phyloP scores from a whole-genome alignment of 2,888 invertebrate genomes.

The Venustoraphidia nigricollis region DNA sequence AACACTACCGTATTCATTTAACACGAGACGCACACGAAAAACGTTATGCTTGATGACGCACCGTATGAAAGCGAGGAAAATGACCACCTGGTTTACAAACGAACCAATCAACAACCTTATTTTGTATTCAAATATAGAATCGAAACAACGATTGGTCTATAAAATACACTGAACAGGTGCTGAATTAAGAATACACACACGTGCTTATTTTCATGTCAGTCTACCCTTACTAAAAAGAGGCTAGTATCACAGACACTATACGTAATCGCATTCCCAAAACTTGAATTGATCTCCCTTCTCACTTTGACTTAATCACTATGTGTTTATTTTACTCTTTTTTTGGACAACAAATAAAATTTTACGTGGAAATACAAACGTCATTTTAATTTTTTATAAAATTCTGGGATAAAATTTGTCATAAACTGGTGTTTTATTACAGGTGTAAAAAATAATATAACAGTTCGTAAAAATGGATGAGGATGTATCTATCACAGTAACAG shows the following conservation, averaged over 20 bases:
- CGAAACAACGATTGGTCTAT: neutral
- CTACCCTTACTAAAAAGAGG: too few species aligned
- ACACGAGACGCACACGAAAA: neutral
- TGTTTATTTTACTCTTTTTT: too few species aligned
- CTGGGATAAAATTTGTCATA: neutral
- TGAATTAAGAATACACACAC: too few species aligned
- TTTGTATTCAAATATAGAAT: neutral
- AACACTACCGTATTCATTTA: neutral
- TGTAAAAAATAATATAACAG: neutral
- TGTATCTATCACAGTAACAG: conserved; percentile 25
- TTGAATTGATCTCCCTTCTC: too few species aligned
- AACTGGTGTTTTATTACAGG: neutral
- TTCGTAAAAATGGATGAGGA: conserved; percentile 16
- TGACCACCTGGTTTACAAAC: neutral
- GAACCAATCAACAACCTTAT: neutral
- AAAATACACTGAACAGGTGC: too few species aligned
- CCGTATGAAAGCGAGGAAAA: neutral
- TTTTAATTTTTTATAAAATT: too few species aligned
- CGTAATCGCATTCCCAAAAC: too few species aligned
- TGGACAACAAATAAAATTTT: too few species aligned
- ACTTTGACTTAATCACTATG: too few species aligned
- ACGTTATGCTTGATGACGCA: conserved; percentile 5
- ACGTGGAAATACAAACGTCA: too few species aligned
- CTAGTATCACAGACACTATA: too few species aligned
- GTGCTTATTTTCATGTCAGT: too few species aligned